Evolutionary conservation across 2,113 vertebrate species (phyloP), one percentile per base, ranked within the genome.

Genomic region (Tiliqua scincoides): DNA sequence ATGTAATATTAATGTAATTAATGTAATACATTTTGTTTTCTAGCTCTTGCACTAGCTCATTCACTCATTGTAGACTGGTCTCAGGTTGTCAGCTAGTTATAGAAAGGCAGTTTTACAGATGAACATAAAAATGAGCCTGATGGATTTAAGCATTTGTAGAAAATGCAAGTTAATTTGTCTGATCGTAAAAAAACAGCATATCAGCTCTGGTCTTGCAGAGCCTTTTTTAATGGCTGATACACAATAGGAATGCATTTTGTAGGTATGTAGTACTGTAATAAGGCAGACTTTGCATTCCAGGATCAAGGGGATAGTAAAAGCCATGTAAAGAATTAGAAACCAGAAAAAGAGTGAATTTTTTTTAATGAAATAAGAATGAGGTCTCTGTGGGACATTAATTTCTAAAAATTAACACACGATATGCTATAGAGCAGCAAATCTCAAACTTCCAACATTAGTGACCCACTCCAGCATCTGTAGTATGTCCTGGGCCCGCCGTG

Each of bases 11-110:
- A n/a, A n/a, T n/a, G 84, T 83, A n/a, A 83, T 37, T 83, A 32
- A n/a, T 89, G 43, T 5, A 37, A 82, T 88, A 62, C 87, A 85
- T 83, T 93, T 90, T 20, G 6, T 89, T 86, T 67, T 76, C 48
- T 93, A 88, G 72, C 73, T 89, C 81, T 72, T 85, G 91, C 88
- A 21, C 70, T 14, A 12, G 84, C 89, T 92, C 81, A 61, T 40
- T 89, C 79, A 91, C 43, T 85, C 35, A 83, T 54, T 92, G 86
- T 74, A 89, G 12, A 59, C 61, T 82, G 65, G 48, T 30, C 79
- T 32, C 83, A 90, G 79, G 83, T 89, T 80, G 20, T 35, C 89
- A 85, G 76, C 85, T 85, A 57, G 18, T 23, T 86, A 85, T 88
- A 79, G 75, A 91, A 87, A 75, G 91, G 78, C 40, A 70, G 86